Evolutionary conservation across 1,140 invertebrate genomes (phyloP).

Genomic region (Drosophila bocqueti): DNA sequence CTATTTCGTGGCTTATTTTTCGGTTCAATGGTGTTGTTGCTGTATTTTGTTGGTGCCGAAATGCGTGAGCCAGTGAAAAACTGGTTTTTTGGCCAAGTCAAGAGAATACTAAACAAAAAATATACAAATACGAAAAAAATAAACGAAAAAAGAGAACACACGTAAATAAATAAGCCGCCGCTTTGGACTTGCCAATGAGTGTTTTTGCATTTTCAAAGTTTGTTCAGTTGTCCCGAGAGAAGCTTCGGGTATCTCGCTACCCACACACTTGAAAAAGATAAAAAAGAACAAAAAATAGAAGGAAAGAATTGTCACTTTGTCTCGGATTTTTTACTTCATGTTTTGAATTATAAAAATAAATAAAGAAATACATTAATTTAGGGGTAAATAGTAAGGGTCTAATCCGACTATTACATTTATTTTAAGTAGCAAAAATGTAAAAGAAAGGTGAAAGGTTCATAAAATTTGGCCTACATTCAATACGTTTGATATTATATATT

Average conservation of each 20-base stretch:
- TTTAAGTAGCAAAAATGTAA: too few species aligned
- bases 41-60: constrained; percentile 28
- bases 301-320: not conserved
- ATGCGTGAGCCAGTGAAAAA: constrained; percentile 61
- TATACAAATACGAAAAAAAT: constrained; percentile 7
- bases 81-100: constrained; percentile 59
- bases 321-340: not conserved
- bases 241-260: constrained; percentile 10
- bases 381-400: too few species aligned
- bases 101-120: constrained; percentile 34
- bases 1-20: constrained; percentile 61
- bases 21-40: constrained; percentile 57
- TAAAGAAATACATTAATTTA: not conserved
- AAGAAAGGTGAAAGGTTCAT: too few species aligned
- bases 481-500: too few species aligned
- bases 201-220: constrained; percentile 35
- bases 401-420: too few species aligned
- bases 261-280: not conserved
- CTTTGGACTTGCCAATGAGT: constrained; percentile 31
- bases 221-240: constrained; percentile 16
- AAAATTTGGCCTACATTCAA: too few species aligned
- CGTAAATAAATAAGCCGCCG: constrained; percentile 37
- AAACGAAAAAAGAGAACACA: constrained; percentile 21
- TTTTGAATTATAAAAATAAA: not conserved
- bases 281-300: not conserved